Base-by-base conservation (phyloP, 2,797 vertebrate species). In the Chiroxiphia lanceolata region DNA sequence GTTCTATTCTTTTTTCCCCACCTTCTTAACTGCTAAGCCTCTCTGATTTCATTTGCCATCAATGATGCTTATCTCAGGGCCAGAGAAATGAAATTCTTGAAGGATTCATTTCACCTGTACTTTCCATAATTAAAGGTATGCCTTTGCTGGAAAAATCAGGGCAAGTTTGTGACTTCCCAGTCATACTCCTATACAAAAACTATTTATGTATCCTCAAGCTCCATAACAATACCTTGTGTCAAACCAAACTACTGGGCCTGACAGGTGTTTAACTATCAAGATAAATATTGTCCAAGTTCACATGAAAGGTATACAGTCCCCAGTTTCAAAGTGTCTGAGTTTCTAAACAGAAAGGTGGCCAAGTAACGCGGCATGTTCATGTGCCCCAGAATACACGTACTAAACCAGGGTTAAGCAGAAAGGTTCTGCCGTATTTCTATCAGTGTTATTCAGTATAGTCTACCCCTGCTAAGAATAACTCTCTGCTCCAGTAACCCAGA, bases 401-500 rank as follows among this genome's bases (percentile, higher is more conserved):
- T 40, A 76, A 71, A 72, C 16, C 9, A 57, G 27, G 2, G 15
- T 45, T 40, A 65, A 79, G 23, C 36, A 83, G 63, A 53, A 77
- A 67, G 33, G 21, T 61, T 72, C 65, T 0, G 0, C 36, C 36
- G 17, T 61, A 42, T 79, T 88, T 68, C 45, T 67, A 47, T 53
- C 6, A 0, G 1, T 44, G 27, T 23, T 74, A 75, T 31, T 82
- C 56, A 59, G 11, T 2, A 45, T 1, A 34, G 45, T 71, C 57
- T n/a, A 7, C 5, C 51, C 59, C 44, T 68, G 48, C 27, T 65
- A 84, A 80, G 70, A 93, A 76, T 64, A 94, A 61, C n/a, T 64
- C 68, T 72, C 61, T 71, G 81, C 77, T 95, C 91, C 64, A 68
- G 56, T 92, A 94, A 87, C 72, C 81, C 61, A 89, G 81, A 83